Evolutionary conservation across 2,888 invertebrate genomes (phyloP).

Genomic region (Agrochola litura): DNA sequence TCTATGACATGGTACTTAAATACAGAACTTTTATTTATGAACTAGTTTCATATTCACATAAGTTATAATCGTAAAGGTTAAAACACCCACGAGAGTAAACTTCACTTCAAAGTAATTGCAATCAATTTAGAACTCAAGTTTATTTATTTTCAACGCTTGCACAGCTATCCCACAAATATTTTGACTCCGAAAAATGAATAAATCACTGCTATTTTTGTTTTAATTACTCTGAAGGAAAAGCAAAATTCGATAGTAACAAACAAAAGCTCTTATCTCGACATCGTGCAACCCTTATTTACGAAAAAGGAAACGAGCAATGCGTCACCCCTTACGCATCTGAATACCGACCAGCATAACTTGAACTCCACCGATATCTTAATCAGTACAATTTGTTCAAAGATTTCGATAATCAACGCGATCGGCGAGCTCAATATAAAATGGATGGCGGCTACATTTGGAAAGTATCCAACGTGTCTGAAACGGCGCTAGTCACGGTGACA

Average conservation of each 20-base stretch:
- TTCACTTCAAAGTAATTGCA: neutral
- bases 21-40: neutral
- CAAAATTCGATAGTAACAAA: slow-evolving; percentile 57
- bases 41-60: too few relatives aligned
- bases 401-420: slow-evolving; percentile 65
- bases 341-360: slow-evolving; percentile 67
- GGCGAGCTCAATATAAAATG: slow-evolving; percentile 68
- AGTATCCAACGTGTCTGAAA: slow-evolving; percentile 83
- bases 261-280: slow-evolving; percentile 65
- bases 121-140: slow-evolving; percentile 1
- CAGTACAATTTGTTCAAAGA: slow-evolving; percentile 36
- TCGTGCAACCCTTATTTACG: slow-evolving; percentile 76
- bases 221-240: slow-evolving; percentile 53
- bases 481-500: slow-evolving; percentile 79
- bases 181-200: slow-evolving; percentile 9
- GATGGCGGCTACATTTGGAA: slow-evolving; percentile 78
- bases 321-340: slow-evolving; percentile 73
- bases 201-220: slow-evolving; percentile 33
- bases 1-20: too few relatives aligned
- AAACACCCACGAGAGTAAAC: neutral
- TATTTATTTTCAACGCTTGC: slow-evolving; percentile 4
- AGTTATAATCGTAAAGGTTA: neutral
- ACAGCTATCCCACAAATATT: neutral
- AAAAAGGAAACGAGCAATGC: slow-evolving; percentile 77
- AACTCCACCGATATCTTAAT: slow-evolving; percentile 65